phyloP scores from a whole-genome alignment of 2,113 vertebrate species.

The Sterrhoptilus dennistouni region DNA sequence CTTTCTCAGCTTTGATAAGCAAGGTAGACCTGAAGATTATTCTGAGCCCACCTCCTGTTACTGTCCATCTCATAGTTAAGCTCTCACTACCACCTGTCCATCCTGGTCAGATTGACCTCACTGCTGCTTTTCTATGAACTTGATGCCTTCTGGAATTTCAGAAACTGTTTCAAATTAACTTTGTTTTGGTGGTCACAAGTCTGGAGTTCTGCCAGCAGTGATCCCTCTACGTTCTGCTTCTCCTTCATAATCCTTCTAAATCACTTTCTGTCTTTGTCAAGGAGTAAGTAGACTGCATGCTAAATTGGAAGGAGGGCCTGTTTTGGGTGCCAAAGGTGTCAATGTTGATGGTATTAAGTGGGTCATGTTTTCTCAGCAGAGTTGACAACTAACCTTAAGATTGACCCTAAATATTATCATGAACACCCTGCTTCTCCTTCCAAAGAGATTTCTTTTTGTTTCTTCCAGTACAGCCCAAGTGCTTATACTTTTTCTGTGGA shows the following conservation, averaged over 20 bases:
- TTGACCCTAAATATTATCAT: neutral
- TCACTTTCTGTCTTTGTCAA: neutral
- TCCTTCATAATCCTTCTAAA: neutral
- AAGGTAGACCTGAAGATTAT: neutral
- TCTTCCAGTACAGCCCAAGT: constrained; percentile 29
- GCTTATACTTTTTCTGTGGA: neutral
- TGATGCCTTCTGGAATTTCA: neutral
- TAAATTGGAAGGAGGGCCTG: neutral
- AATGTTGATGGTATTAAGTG: neutral
- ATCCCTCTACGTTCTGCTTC: neutral
- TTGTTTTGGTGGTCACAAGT: neutral
- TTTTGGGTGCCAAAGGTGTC: neutral
- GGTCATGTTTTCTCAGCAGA: neutral
- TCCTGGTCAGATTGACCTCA: neutral
- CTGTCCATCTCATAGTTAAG: neutral
- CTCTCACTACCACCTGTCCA: neutral
- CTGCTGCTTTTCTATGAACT: neutral
- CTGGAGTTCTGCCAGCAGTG: neutral
- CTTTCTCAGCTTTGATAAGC: neutral
- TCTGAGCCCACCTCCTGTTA: neutral
- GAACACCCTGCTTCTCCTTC: neutral
- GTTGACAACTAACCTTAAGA: neutral
- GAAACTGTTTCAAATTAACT: neutral
- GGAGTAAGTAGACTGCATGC: neutral
- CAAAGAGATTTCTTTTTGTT: neutral